Conservation (phyloP, 2,113 vertebrate species). For the Cyanoderma ruficeps region DNA sequence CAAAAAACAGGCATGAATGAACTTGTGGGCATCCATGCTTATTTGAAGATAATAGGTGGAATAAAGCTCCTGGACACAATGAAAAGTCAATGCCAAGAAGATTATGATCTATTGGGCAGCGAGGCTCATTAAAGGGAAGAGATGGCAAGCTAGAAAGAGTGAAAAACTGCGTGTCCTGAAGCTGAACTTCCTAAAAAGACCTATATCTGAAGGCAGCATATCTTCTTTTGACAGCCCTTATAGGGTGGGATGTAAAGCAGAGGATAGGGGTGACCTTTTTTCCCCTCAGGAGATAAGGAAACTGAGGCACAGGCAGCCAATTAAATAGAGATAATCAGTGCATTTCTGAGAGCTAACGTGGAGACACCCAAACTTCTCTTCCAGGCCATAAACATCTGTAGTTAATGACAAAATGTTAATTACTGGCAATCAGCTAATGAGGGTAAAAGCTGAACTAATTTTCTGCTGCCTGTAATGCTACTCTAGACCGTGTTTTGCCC, state of each 20-base stretch:
- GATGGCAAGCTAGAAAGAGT: background rate
- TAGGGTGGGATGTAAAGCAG: background rate
- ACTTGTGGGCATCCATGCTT: background rate
- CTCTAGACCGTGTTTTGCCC: slow-evolving; percentile 57
- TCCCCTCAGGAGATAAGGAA: background rate
- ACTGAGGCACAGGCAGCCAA: slow-evolving; percentile 50
- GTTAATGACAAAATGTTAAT: slow-evolving; percentile 71
- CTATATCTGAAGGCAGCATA: background rate
- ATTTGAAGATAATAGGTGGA: background rate
- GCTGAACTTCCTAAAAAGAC: background rate
- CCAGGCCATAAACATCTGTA: slow-evolving; percentile 61
- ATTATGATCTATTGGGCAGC: slow-evolving; percentile 6
- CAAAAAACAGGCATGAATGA: background rate
- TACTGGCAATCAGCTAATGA: slow-evolving; percentile 69
- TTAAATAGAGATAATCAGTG: slow-evolving; percentile 50
- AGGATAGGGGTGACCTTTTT: background rate
- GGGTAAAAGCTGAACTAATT: slow-evolving; percentile 70
- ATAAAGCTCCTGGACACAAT: background rate
- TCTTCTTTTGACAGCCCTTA: background rate
- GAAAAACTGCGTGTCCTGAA: slow-evolving; percentile 15
- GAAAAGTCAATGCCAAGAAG: slow-evolving; percentile 8
- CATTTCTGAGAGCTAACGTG: slow-evolving; percentile 10
- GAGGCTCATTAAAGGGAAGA: background rate
- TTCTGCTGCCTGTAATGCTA: slow-evolving; percentile 59
- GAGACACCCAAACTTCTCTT: slow-evolving; percentile 53